phyloP scores from a whole-genome alignment of 2,888 invertebrate species.

The Zele albiditarsus region DNA sequence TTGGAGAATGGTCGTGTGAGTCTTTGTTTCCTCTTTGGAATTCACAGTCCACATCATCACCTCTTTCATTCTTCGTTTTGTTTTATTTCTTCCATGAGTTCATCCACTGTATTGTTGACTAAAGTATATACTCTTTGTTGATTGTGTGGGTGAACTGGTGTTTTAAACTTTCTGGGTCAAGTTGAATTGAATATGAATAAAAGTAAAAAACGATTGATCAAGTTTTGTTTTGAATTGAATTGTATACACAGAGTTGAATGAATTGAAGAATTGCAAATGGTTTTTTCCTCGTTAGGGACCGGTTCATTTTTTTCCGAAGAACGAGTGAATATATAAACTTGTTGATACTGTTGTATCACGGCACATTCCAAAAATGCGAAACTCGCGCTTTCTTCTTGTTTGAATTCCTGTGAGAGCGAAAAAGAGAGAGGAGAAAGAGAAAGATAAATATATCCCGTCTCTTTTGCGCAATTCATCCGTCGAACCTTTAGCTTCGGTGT shows the following conservation, averaged over 20 bases:
- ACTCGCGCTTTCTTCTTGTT: conserved; percentile 24
- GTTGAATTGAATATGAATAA: neutral
- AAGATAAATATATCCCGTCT: neutral
- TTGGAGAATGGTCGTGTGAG: conserved; percentile 34
- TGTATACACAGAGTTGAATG: neutral
- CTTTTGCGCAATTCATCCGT: conserved; percentile 28
- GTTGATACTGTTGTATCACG: neutral
- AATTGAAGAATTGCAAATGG: neutral
- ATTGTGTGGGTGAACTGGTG: neutral
- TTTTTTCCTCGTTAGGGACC: neutral
- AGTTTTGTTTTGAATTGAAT: neutral
- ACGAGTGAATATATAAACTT: neutral
- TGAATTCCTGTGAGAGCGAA: neutral
- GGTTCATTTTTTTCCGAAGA: neutral
- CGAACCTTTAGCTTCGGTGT: neutral
- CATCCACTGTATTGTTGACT: neutral
- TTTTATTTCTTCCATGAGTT: neutral
- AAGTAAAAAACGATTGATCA: neutral
- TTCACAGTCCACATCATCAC: neutral
- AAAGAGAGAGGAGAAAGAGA: neutral
- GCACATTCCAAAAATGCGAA: conserved; percentile 15
- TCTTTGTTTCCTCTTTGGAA: neutral
- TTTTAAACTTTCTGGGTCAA: neutral
- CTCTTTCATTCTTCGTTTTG: conserved; percentile 3
- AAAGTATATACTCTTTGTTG: neutral